phyloP scores from a whole-genome alignment of 2,888 invertebrate species.

The Stramonita haemastoma region DNA sequence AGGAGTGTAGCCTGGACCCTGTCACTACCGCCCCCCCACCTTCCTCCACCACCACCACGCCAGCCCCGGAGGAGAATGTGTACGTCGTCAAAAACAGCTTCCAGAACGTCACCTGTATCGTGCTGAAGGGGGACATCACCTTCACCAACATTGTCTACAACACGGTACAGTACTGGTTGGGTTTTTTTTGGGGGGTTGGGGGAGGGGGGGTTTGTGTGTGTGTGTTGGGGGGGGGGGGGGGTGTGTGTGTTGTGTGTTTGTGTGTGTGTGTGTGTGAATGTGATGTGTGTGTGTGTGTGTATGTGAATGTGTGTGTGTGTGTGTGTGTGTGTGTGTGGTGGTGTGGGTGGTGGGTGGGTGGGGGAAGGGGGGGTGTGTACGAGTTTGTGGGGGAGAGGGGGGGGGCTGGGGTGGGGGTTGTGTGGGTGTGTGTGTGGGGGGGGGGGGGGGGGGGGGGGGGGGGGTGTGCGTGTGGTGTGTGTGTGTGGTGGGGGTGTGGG shows the following conservation, averaged over 20 bases:
- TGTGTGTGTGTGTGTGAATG: too few species aligned
- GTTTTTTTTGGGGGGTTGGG: background rate
- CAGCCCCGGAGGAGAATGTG: constrained; percentile 21
- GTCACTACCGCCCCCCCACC: background rate
- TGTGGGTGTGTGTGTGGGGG: background rate
- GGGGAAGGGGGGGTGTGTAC: background rate
- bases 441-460: background rate
- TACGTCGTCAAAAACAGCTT: constrained; percentile 30
- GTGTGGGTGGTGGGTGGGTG: background rate
- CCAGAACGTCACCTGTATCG: constrained; percentile 47
- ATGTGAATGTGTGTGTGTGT: background rate
- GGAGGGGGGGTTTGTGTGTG: background rate
- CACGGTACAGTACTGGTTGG: background rate
- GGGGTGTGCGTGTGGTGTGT: background rate
- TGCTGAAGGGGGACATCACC: constrained; percentile 46
- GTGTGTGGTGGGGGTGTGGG: background rate
- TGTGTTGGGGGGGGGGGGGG: background rate
- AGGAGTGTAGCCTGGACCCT: background rate
- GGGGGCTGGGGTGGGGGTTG: background rate
- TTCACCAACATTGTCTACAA: constrained; percentile 43
- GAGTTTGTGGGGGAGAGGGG: too few species aligned
- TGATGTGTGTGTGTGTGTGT: background rate
- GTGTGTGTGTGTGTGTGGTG: background rate
- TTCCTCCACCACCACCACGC: background rate
- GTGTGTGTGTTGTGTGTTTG: background rate